These are phyloP conservation scores for Porites australiensis DNA, from an alignment of 64 coral and sea anemone genomes.

Conservation along the genomic window DNA sequence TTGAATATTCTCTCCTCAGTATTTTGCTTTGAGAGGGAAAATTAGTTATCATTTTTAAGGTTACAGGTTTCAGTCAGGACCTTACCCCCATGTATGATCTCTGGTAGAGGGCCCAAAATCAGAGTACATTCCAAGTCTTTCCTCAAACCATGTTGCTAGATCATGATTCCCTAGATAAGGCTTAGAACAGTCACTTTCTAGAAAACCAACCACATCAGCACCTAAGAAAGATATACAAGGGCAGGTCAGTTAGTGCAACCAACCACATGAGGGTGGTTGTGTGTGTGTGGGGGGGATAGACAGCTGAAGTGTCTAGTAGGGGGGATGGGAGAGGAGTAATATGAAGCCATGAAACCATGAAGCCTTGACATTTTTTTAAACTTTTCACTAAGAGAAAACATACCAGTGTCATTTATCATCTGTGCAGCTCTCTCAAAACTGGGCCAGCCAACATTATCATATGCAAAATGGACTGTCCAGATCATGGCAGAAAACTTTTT, in stretches of 20 bases:
- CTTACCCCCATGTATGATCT: slow-evolving; percentile 99
- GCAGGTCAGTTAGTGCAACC: neutral
- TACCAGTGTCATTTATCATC: slow-evolving; percentile 93
- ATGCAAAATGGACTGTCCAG: slow-evolving; percentile 99
- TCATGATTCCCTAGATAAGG: slow-evolving; percentile 97
- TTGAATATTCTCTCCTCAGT: too few species aligned
- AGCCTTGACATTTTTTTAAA: too few species aligned
- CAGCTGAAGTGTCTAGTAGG: neutral
- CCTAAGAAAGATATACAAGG: slow-evolving; percentile 21
- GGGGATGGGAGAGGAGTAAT: neutral
- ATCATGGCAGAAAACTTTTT: slow-evolving; percentile 86
- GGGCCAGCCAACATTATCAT: slow-evolving; percentile 96
- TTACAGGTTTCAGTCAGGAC: neutral
- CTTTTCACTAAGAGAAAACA: neutral
- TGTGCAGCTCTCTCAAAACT: slow-evolving; percentile 96
- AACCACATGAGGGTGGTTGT: too few species aligned
- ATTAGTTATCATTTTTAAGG: too few species aligned
- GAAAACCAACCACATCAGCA: slow-evolving; percentile 91
- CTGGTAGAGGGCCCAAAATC: slow-evolving; percentile 98
- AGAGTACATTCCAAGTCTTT: slow-evolving; percentile 86
- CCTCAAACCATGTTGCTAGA: slow-evolving; percentile 93
- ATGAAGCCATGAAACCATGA: neutral
- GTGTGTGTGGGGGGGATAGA: too few species aligned
- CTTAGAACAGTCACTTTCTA: slow-evolving; percentile 95
- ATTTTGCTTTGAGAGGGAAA: too few species aligned